These are phyloP conservation scores for Sebastes vulpes DNA, from an alignment of 2,797 vertebrate species.

Conservation along the genomic window DNA sequence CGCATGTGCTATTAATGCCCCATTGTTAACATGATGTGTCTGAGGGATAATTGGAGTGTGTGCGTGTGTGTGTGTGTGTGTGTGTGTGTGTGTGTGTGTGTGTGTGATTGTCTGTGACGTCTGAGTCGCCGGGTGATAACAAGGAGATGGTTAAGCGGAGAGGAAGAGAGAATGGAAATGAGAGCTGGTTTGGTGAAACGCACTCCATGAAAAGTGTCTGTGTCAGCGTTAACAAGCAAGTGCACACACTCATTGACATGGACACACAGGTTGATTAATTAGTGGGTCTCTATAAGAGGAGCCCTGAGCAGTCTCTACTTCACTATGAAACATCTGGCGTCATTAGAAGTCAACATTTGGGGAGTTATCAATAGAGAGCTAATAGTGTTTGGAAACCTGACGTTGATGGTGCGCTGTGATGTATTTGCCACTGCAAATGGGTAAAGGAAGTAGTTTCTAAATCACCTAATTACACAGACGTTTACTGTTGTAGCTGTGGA, in stretches of 20 bases:
- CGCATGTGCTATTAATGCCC: slow-evolving; percentile 49
- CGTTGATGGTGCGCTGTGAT: slow-evolving; percentile 18
- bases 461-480: slow-evolving; percentile 16
- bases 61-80: slow-evolving; percentile 4
- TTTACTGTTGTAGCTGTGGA: background rate
- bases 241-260: background rate
- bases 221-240: slow-evolving; percentile 36
- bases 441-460: background rate
- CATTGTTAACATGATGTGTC: slow-evolving; percentile 61
- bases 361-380: slow-evolving; percentile 36
- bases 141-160: slow-evolving; percentile 56
- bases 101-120: slow-evolving; percentile 19
- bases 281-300: slow-evolving; percentile 10
- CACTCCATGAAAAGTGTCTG: slow-evolving; percentile 24
- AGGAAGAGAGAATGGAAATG: slow-evolving; percentile 37
- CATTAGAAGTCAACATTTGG: slow-evolving; percentile 53
- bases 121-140: slow-evolving; percentile 53
- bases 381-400: slow-evolving; percentile 31
- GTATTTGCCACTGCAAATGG: slow-evolving; percentile 1
- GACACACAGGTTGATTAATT: slow-evolving; percentile 46
- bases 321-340: slow-evolving; percentile 49
- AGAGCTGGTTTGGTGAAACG: slow-evolving; percentile 42
- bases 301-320: slow-evolving; percentile 30
- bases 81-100: background rate
- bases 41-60: slow-evolving; percentile 51